Base-by-base conservation (phyloP, 92 coral and sea anemone species). In the Metridium senile region DNA sequence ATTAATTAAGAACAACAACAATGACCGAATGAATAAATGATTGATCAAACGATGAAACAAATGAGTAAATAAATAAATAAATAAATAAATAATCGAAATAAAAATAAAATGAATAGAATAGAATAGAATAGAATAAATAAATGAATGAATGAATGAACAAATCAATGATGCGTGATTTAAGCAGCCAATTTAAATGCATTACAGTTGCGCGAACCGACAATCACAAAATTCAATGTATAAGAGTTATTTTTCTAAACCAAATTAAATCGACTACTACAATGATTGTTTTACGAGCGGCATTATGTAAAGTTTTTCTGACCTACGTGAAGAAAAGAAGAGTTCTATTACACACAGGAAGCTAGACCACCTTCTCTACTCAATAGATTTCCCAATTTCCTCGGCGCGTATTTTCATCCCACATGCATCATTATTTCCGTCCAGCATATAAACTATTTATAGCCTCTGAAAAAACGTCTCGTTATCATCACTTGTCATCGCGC, bases 401-500 rank as follows among this genome's bases (percentile, higher is more conserved):
- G 51, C n/a, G n/a, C n/a, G 16, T 45, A 45, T 45, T 45, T 45
- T 7, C 51, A n/a, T n/a, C n/a, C n/a, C n/a, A n/a, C n/a, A n/a
- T n/a, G n/a, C n/a, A n/a, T n/a, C n/a, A n/a, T n/a, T n/a, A n/a
- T n/a, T n/a, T n/a, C n/a, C n/a, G n/a, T n/a, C n/a, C 7, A 45
- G 65, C 65, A 4, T 58, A 58, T 58, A 58, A 58, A 58, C 65
- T 58, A 58, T 11, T 58, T 21, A 58, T 58, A 11, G 31, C 4
- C n/a, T n/a, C n/a, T 1, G 1, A 19, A 4, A 58, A 58, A 21
- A 8, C 9, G 31, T 9, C 28, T 21, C 1, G 23, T 58, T 23
- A 11, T 23, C 29, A 2, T 23, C 2, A 4, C 31, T 58, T 31
- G n/a, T 58, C n/a, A n/a, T n/a, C n/a, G n/a, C 65, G 23, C 21